Percentiles rank a stretch among this genome's conserved stretches.
These are phyloP conservation scores for Vidua chalybeata DNA, from an alignment of 2,113 vertebrate species.

Conservation along the genomic window DNA sequence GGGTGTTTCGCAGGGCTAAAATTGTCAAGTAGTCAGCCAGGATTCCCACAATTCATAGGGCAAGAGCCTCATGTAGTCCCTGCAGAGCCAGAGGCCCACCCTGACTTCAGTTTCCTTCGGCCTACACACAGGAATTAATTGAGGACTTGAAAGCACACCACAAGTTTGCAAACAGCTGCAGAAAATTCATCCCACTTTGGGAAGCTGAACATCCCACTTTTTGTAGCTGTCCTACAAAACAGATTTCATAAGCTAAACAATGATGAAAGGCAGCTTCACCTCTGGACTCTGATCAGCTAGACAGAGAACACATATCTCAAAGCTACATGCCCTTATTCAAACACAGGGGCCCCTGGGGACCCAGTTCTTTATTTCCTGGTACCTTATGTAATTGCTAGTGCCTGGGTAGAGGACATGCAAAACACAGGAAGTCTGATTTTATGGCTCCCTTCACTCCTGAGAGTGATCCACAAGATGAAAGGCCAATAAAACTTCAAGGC, in stretches of 20 bases:
- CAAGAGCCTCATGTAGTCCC: constrained; percentile 57
- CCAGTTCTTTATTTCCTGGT: background rate
- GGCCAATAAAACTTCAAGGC: background rate
- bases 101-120: constrained; percentile 62
- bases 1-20: constrained; percentile 66
- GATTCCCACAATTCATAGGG: constrained; percentile 73
- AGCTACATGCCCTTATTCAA: background rate
- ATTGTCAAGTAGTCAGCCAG: constrained; percentile 68
- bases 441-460: background rate
- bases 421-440: background rate
- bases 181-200: constrained; percentile 54
- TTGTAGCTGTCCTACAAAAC: constrained; percentile 29
- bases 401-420: background rate
- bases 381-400: background rate
- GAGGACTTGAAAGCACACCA: constrained; percentile 71
- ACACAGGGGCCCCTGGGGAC: background rate
- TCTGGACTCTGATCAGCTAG: background rate
- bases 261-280: background rate
- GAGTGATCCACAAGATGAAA: background rate
- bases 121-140: constrained; percentile 69
- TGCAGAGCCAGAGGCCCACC: constrained; percentile 71
- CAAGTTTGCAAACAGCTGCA: constrained; percentile 71
- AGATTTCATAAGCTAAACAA: constrained; percentile 51
- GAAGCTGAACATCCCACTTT: constrained; percentile 49
- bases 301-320: background rate